Evolutionary conservation across 1,140 invertebrate species (phyloP).

Genomic region (Scaptomyza hsui): DNA sequence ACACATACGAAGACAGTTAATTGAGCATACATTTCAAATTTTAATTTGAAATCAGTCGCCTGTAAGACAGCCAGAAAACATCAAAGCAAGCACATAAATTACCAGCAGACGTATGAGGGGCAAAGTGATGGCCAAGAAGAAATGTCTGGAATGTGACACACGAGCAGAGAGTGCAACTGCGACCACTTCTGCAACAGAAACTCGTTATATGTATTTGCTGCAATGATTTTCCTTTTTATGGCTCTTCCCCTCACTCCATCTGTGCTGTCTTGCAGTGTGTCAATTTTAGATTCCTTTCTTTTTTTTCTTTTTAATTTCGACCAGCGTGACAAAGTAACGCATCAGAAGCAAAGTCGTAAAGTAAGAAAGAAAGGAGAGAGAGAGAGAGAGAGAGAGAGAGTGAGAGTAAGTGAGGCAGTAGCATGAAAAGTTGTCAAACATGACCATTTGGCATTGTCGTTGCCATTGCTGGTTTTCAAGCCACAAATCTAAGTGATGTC

Average conservation of each 20-base stretch:
- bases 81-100: slow-evolving; percentile 54
- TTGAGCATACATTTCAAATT: slow-evolving; percentile 49
- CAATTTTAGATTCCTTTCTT: slow-evolving; percentile 29
- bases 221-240: slow-evolving; percentile 36
- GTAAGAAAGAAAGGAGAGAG: not conserved
- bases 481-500: slow-evolving; percentile 74
- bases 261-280: slow-evolving; percentile 12
- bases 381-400: not conserved
- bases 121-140: slow-evolving; percentile 11
- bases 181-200: slow-evolving; percentile 16
- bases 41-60: slow-evolving; percentile 49
- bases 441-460: slow-evolving; percentile 60
- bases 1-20: slow-evolving; percentile 16
- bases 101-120: slow-evolving; percentile 12
- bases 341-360: slow-evolving; percentile 17
- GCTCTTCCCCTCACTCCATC: not conserved
- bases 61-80: slow-evolving; percentile 30
- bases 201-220: slow-evolving; percentile 43
- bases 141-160: slow-evolving; percentile 56
- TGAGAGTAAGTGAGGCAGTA: not conserved
- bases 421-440: slow-evolving; percentile 65
- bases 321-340: slow-evolving; percentile 65
- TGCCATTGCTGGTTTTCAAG: slow-evolving; percentile 57
- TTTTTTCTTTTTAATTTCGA: slow-evolving; percentile 51
- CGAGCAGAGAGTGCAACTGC: slow-evolving; percentile 25